Conservation (phyloP, 2,888 invertebrate genomes). For the Encarsia formosa region DNA sequence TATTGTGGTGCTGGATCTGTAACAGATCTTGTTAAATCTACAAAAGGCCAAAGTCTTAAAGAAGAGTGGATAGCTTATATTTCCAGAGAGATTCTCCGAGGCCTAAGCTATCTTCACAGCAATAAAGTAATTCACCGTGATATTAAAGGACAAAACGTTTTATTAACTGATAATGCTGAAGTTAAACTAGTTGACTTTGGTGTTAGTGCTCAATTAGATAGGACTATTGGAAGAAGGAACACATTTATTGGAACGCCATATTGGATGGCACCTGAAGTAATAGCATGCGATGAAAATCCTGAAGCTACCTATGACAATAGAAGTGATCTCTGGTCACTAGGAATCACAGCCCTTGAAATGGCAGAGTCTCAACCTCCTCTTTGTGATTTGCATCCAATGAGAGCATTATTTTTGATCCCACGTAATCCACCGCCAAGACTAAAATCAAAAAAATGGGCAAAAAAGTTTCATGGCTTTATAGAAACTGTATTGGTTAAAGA, state of each 20-base stretch:
- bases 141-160: conserved; percentile 98
- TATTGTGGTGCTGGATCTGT: conserved; percentile 99
- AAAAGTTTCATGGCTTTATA: conserved; percentile 96
- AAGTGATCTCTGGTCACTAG: conserved; percentile 85
- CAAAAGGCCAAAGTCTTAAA: conserved; percentile 95
- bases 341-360: conserved; percentile 99
- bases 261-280: conserved; percentile 99
- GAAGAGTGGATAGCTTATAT: conserved; percentile 99
- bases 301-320: conserved; percentile 99
- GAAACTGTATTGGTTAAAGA: conserved; percentile 98
- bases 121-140: conserved; percentile 99
- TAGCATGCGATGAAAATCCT: conserved; percentile 99
- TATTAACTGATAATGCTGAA: conserved; percentile 99
- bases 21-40: conserved; percentile 98
- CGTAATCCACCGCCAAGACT: conserved; percentile 96
- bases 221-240: conserved; percentile 97
- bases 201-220: conserved; percentile 97
- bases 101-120: conserved; percentile 94
- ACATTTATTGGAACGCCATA: conserved; percentile 98
- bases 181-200: conserved; percentile 99
- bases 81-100: conserved; percentile 91
- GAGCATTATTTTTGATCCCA: conserved; percentile 93
- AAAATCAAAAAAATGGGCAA: conserved; percentile 97
- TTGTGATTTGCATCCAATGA: conserved; percentile 99
- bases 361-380: conserved; percentile 98